Percentiles rank a stretch among this genome's conserved stretches.
phyloP scores from a whole-genome alignment of 2,113 vertebrate genomes.

The Channa argus region DNA sequence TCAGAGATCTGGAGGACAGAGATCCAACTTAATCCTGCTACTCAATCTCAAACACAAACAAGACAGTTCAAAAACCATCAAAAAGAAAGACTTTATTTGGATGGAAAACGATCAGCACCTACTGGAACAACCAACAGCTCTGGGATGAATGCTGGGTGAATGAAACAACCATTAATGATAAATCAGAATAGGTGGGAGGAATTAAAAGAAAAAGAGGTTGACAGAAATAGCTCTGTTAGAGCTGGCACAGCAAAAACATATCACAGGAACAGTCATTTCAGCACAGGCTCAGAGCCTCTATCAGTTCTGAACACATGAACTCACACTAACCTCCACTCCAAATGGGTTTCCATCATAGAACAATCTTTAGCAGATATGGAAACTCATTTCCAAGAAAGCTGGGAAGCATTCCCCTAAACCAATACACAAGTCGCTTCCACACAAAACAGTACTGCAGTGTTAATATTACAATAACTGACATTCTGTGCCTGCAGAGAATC shows the following conservation, averaged over 20 bases:
- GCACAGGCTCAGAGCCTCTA: conserved; percentile 19
- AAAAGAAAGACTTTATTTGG: conserved; percentile 26
- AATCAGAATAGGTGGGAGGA: conserved; percentile 54
- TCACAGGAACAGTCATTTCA: conserved; percentile 27
- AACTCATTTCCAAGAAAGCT: conserved; percentile 36
- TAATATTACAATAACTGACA: conserved; percentile 17
- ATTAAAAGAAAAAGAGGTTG: conserved; percentile 27
- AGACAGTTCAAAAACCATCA: conserved; percentile 54
- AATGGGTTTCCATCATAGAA: conserved; percentile 1
- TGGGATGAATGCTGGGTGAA: conserved; percentile 53
- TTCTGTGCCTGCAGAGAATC: neutral
- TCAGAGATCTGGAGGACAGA: conserved; percentile 49
- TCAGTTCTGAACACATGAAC: neutral
- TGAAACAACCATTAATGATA: conserved; percentile 61
- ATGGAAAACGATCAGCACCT: conserved; percentile 52
- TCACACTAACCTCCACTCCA: neutral
- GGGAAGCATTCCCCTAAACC: conserved; percentile 26
- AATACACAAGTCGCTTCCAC: conserved; percentile 2
- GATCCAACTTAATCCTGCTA: conserved; percentile 55
- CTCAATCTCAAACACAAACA: conserved; percentile 66
- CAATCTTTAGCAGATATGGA: conserved; percentile 31
- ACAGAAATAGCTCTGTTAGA: conserved; percentile 61
- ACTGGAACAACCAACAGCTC: conserved; percentile 52
- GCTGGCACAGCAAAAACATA: conserved; percentile 36
- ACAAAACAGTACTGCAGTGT: conserved; percentile 9